A percentile compares a stretch with the other conserved stretches of the same genome.
These are phyloP conservation scores for Grantiella picta DNA, from an alignment of 2,113 vertebrate species.

Conservation along the genomic window DNA sequence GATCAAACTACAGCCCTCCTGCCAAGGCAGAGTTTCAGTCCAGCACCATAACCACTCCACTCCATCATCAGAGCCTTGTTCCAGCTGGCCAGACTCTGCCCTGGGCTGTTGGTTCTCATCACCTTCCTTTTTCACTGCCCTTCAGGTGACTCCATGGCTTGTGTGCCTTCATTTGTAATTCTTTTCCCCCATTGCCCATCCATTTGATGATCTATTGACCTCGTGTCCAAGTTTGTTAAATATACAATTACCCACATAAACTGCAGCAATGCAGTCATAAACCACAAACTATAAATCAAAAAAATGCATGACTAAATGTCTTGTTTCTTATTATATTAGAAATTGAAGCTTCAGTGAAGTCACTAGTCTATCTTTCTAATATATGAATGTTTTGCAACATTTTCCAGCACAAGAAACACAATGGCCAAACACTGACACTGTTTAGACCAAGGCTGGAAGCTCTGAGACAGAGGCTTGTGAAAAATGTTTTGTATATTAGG, in stretches of 20 bases:
- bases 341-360: not conserved
- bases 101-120: accelerated
- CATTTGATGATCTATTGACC: not conserved
- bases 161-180: not conserved
- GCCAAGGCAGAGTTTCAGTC: not conserved
- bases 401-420: not conserved
- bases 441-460: not conserved
- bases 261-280: not conserved
- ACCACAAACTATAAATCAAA: not conserved
- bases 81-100: not conserved
- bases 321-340: not conserved
- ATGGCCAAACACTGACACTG: not conserved
- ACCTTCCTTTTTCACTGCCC: not conserved
- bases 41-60: accelerated
- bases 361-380: not conserved
- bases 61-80: not conserved
- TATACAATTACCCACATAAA: not conserved
- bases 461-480: not conserved
- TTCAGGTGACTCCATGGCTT: not conserved
- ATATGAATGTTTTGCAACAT: not conserved
- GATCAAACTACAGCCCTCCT: not conserved
- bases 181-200: not conserved
- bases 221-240: not conserved
- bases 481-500: not conserved
- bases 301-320: not conserved